Percentiles rank a stretch among this genome's conserved stretches.
These are phyloP conservation scores for Nylanderia fulva DNA, from an alignment of 1,140 invertebrate species.

Conservation along the genomic window DNA sequence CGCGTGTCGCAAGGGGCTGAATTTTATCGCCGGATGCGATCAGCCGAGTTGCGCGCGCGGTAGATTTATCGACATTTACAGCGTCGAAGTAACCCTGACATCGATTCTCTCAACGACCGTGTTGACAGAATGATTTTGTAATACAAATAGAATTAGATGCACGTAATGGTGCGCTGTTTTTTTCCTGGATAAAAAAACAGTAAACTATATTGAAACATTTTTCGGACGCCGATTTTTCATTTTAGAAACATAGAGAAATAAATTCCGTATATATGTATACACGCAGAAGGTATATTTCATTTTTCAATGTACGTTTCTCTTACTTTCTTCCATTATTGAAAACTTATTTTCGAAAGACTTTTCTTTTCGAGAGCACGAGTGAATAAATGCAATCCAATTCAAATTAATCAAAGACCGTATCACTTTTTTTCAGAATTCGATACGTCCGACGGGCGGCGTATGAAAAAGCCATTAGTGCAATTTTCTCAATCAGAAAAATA, in stretches of 20 bases:
- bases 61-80: constrained; percentile 70
- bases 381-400: not conserved
- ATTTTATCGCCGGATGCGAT: constrained; percentile 54
- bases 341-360: not conserved
- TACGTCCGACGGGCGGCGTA: not conserved
- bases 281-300: too few relatives aligned
- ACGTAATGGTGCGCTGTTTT: constrained; percentile 50
- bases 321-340: not conserved
- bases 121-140: constrained; percentile 75
- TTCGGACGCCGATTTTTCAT: not conserved
- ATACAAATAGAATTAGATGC: constrained; percentile 70
- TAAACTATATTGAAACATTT: not conserved
- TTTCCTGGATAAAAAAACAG: not conserved
- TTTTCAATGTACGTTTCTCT: not conserved
- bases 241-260: not conserved
- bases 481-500: constrained; percentile 46
- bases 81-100: constrained; percentile 69
- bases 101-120: constrained; percentile 67
- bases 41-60: constrained; percentile 42
- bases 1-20: constrained; percentile 43
- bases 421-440: not conserved
- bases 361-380: not conserved
- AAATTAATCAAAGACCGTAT: constrained; percentile 17
- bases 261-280: not conserved
- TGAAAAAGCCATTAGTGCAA: constrained; percentile 18